Evolutionary conservation across 2,888 invertebrate genomes (phyloP).

Genomic region (Euplexia lucipara): DNA sequence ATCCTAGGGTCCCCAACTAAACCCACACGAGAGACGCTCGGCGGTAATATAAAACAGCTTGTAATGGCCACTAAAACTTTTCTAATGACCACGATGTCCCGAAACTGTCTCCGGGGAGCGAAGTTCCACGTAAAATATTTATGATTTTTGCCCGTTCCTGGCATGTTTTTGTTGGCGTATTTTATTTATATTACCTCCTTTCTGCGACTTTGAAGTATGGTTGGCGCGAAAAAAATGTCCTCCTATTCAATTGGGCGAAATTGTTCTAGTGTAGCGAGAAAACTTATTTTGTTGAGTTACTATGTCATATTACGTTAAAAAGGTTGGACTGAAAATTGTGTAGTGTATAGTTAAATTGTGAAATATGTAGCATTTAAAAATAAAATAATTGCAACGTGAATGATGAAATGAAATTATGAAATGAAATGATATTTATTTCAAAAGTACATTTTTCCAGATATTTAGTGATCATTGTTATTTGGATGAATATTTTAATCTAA

Average conservation of each 20-base stretch:
- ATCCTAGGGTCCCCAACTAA: conserved; percentile 62
- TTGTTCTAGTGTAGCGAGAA: conserved; percentile 27
- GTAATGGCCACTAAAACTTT: conserved; percentile 87
- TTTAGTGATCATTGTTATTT: too few species aligned
- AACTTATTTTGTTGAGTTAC: conserved; percentile 10
- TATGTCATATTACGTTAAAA: not conserved
- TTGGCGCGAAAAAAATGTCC: conserved; percentile 25
- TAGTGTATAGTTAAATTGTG: too few species aligned
- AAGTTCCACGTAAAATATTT: conserved; percentile 82
- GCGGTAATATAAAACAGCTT: conserved; percentile 82
- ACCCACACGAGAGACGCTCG: conserved; percentile 70
- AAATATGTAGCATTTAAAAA: not conserved
- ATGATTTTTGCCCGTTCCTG: conserved; percentile 73
- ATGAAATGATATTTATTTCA: too few species aligned
- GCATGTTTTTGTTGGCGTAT: conserved; percentile 69
- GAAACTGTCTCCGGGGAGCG: conserved; percentile 83
- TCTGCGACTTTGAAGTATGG: conserved; percentile 55
- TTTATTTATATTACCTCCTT: conserved; percentile 71
- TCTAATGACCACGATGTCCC: conserved; percentile 84
- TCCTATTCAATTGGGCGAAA: conserved; percentile 32
- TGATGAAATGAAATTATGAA: too few species aligned
- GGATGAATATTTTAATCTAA: conserved; percentile 27
- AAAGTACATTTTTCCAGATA: too few species aligned
- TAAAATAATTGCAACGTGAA: not conserved
- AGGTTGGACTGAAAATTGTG: too few species aligned